These are phyloP conservation scores for Serranus cabrilla DNA, from an alignment of 2,797 vertebrate species.

Conservation along the genomic window DNA sequence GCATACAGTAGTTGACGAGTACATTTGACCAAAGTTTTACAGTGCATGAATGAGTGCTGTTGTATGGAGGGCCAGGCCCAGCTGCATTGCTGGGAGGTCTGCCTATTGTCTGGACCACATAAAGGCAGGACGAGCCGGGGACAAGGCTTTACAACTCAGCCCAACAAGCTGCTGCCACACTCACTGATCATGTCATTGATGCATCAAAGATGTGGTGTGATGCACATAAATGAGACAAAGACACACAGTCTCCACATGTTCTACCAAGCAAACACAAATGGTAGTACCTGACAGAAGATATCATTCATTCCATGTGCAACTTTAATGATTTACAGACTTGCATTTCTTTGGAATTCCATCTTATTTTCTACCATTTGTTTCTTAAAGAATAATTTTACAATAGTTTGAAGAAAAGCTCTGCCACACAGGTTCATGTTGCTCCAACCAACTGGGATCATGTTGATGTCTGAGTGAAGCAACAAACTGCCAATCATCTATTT, in stretches of 20 bases:
- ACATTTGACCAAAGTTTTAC: conserved; percentile 65
- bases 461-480: conserved; percentile 32
- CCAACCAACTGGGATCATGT: conserved; percentile 30
- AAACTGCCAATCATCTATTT: conserved; percentile 47
- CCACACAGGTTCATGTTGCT: not conserved
- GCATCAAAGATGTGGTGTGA: conserved; percentile 82
- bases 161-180: conserved; percentile 82
- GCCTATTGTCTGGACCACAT: conserved; percentile 88
- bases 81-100: conserved; percentile 94
- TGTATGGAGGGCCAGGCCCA: conserved; percentile 88
- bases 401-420: conserved; percentile 14
- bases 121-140: conserved; percentile 85
- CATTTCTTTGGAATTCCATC: not conserved
- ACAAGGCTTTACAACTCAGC: conserved; percentile 86
- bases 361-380: not conserved
- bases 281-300: not conserved
- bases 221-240: conserved; percentile 74
- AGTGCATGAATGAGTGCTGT: conserved; percentile 77
- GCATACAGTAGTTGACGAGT: conserved; percentile 20
- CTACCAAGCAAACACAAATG: conserved; percentile 23
- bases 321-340: not conserved
- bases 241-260: conserved; percentile 32
- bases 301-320: not conserved
- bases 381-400: conserved; percentile 17
- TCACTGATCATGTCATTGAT: conserved; percentile 84